Evolutionary conservation across 2,888 invertebrate genomes (phyloP).

Genomic region (Rhaphigaster nebulosa): DNA sequence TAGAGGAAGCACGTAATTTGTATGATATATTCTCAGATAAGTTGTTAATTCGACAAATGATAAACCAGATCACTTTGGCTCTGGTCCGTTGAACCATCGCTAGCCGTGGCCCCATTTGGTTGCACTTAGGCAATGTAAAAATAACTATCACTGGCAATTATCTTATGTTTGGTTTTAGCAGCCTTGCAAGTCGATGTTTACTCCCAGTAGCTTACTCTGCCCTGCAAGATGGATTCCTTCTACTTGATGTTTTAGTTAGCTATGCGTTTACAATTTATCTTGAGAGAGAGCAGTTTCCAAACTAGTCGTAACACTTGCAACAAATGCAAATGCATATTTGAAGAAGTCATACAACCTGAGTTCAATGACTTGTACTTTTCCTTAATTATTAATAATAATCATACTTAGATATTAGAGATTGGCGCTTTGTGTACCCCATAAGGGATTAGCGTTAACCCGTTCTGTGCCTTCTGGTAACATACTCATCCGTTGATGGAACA

Average conservation of each 20-base stretch:
- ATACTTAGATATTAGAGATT: too few species aligned
- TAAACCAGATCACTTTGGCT: background rate
- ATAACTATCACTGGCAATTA: background rate
- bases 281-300: background rate
- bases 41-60: too few species aligned
- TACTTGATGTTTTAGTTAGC: background rate
- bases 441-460: too few species aligned
- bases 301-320: background rate
- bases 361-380: background rate
- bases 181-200: background rate
- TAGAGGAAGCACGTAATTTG: too few species aligned
- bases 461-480: too few species aligned
- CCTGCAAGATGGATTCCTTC: background rate
- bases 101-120: background rate
- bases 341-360: background rate
- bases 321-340: background rate
- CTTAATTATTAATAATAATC: background rate
- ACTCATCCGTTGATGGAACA: too few species aligned
- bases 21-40: too few species aligned
- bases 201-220: background rate
- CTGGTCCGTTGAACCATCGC: conserved; percentile 21
- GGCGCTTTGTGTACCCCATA: too few species aligned
- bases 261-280: conserved; percentile 6
- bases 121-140: conserved; percentile 19
- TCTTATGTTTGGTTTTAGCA: background rate